A percentile compares a stretch with the other conserved stretches of the same genome.
Evolutionary conservation across 2,113 vertebrate genomes (phyloP).

Genomic region (Crotalus helleri): DNA sequence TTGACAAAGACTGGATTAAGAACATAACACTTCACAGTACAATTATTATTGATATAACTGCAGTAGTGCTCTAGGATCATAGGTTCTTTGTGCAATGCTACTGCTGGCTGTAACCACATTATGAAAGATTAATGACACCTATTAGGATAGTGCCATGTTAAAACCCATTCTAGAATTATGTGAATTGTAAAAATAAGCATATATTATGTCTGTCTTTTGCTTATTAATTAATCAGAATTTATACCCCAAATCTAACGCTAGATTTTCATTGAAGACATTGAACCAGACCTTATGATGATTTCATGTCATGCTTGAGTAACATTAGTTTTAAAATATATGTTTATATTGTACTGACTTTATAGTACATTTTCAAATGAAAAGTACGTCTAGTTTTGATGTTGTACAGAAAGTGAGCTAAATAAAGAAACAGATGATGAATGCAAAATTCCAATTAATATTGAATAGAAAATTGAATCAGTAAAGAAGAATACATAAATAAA

Average conservation of each 20-base stretch:
- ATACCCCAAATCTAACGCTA: neutral
- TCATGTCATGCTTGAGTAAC: neutral
- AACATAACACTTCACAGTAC: neutral
- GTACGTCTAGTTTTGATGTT: neutral
- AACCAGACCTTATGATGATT: neutral
- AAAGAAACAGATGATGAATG: slow-evolving; percentile 13
- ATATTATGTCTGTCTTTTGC: neutral
- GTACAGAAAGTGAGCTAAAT: neutral
- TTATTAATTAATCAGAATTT: neutral
- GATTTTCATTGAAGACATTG: neutral
- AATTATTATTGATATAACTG: neutral
- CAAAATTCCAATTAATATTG: slow-evolving; percentile 13
- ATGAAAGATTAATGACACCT: slow-evolving; percentile 16
- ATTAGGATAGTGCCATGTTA: neutral
- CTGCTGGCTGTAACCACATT: slow-evolving; percentile 2
- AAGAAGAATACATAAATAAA: neutral
- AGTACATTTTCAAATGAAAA: neutral
- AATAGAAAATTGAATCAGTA: neutral
- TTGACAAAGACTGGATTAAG: neutral
- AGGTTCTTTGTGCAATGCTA: neutral
- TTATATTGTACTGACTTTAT: neutral
- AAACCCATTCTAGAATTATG: neutral
- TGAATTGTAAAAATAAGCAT: neutral
- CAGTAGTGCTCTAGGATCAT: neutral
- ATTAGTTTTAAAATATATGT: neutral